These are phyloP conservation scores for Caloenas nicobarica DNA, from an alignment of 2,113 vertebrate species.

Conservation along the genomic window DNA sequence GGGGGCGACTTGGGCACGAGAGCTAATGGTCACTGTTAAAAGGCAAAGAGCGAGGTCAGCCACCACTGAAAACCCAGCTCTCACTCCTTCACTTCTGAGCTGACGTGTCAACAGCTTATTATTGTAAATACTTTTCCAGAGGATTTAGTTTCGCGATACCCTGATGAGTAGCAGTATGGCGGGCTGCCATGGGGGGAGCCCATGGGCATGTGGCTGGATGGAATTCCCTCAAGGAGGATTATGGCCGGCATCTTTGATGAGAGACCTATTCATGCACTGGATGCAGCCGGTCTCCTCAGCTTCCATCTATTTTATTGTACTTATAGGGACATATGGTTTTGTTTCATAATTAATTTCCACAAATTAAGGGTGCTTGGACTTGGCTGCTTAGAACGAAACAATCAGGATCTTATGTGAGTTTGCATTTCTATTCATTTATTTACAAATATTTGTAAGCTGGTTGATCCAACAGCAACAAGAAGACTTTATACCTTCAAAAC, in stretches of 20 bases:
- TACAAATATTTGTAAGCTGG: not conserved
- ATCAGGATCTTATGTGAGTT: not conserved
- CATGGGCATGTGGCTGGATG: not conserved
- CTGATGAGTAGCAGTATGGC: not conserved
- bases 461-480: not conserved
- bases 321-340: conserved; percentile 61
- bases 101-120: not conserved
- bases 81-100: not conserved
- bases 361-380: conserved; percentile 32
- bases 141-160: not conserved
- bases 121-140: not conserved
- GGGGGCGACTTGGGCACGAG: not conserved
- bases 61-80: not conserved
- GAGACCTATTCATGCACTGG: conserved; percentile 8
- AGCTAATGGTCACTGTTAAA: not conserved
- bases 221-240: not conserved
- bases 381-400: conserved; percentile 14
- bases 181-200: not conserved
- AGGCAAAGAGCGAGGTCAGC: not conserved
- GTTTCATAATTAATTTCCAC: conserved; percentile 63
- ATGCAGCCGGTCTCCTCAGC: not conserved
- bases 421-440: conserved; percentile 32
- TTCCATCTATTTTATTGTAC: conserved; percentile 47
- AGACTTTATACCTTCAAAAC: not conserved
- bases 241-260: not conserved